phyloP scores from a whole-genome alignment of 2,113 vertebrate genomes.

The Motacilla alba region DNA sequence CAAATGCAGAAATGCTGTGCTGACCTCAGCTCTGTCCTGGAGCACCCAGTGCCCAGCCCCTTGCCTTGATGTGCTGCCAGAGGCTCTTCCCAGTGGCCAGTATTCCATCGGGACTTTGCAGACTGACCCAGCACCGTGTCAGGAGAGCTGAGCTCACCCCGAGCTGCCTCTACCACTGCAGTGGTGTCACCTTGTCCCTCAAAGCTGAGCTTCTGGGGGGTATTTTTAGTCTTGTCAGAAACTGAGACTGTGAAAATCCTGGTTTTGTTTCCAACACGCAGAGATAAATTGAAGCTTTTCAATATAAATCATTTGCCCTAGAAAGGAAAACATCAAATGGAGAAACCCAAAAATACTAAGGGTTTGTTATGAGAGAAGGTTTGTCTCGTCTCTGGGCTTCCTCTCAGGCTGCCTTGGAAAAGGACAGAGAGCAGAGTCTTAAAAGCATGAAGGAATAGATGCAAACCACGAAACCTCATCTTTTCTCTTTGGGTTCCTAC shows the following conservation, averaged over 20 bases:
- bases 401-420: background rate
- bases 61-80: background rate
- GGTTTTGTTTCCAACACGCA: background rate
- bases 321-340: background rate
- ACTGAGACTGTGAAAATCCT: background rate
- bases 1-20: background rate
- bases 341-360: background rate
- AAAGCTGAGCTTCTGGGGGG: background rate
- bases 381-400: background rate
- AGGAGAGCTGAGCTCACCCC: background rate
- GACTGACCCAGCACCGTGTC: background rate
- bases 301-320: background rate
- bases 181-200: background rate
- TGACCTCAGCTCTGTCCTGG: slow-evolving; percentile 14
- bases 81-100: background rate
- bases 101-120: background rate
- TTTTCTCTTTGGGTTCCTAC: background rate
- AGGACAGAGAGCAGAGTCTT: background rate
- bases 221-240: background rate
- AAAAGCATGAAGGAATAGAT: background rate
- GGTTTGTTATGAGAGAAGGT: background rate
- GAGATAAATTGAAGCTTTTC: background rate
- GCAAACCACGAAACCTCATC: background rate
- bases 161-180: background rate
- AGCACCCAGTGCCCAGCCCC: background rate